phyloP scores from a whole-genome alignment of 2,113 vertebrate species.

The Marcusenius ussheri region DNA sequence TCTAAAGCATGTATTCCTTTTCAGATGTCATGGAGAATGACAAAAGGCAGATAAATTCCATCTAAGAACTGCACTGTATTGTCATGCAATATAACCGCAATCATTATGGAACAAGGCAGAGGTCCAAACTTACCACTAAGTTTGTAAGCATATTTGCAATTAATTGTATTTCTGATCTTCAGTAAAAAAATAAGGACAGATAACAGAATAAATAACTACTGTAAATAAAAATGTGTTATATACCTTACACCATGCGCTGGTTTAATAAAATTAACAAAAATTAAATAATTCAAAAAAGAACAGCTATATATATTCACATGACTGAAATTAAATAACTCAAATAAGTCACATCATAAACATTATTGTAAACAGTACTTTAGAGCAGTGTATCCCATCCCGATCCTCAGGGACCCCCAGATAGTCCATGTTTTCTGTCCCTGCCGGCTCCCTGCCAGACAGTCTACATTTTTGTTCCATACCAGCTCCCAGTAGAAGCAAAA shows the following conservation, averaged over 20 bases:
- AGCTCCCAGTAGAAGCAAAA: neutral
- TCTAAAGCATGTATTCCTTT: neutral
- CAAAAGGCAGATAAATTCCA: neutral
- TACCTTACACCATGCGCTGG: neutral
- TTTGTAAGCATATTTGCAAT: neutral
- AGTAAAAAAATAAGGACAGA: neutral
- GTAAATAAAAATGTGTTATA: neutral
- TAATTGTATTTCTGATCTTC: neutral
- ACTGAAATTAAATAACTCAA: neutral
- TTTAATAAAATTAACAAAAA: neutral
- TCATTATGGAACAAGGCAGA: neutral
- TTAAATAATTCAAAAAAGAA: neutral
- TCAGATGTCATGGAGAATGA: neutral
- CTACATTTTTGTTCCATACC: too few species aligned
- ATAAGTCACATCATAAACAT: neutral
- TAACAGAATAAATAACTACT: neutral
- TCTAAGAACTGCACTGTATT: neutral
- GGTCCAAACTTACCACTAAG: neutral
- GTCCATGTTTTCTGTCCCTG: neutral
- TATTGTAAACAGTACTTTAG: slow-evolving; percentile 4
- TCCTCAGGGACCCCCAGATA: neutral
- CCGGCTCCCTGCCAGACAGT: neutral
- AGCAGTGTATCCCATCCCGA: neutral
- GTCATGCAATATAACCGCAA: slow-evolving; percentile 5
- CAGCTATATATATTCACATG: neutral